phyloP scores from a whole-genome alignment of 2,113 vertebrate genomes.

The Perccottus glenii region DNA sequence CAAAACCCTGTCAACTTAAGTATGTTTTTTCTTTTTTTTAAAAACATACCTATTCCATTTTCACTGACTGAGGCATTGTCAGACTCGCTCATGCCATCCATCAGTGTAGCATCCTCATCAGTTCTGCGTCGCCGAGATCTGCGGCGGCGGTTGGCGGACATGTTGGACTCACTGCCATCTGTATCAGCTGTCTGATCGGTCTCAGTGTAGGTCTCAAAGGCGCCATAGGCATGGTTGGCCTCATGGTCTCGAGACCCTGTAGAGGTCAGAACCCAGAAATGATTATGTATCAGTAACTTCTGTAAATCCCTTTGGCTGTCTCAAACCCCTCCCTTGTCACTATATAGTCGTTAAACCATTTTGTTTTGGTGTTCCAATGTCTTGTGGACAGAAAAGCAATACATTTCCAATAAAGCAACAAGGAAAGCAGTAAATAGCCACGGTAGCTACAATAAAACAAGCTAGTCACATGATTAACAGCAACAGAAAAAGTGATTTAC shows the following conservation, averaged over 20 bases:
- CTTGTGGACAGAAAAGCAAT: no score
- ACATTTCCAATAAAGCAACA: no score
- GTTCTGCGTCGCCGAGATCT: slow-evolving; percentile 94
- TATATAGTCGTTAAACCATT: no score
- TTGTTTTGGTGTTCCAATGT: no score
- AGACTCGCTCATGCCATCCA: slow-evolving; percentile 96
- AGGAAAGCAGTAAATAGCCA: no score
- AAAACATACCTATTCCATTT: slow-evolving; percentile 91
- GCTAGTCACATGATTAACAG: no score
- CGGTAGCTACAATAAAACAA: no score
- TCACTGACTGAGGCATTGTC: slow-evolving; percentile 96
- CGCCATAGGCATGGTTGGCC: slow-evolving; percentile 87
- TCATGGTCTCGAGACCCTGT: slow-evolving; percentile 87
- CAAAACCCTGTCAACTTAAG: no score
- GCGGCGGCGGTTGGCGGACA: slow-evolving; percentile 89
- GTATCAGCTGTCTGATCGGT: slow-evolving; percentile 97
- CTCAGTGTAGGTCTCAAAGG: slow-evolving; percentile 90
- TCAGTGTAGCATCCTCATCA: slow-evolving; percentile 92
- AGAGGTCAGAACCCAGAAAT: not conserved
- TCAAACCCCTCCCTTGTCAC: no score
- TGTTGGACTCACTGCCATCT: slow-evolving; percentile 93
- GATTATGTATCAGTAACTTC: no score
- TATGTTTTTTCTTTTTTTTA: not conserved
- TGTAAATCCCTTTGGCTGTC: no score
- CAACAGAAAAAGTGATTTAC: no score